Evolutionary conservation across 2,888 invertebrate genomes (phyloP).

Genomic region (Myopa testacea): DNA sequence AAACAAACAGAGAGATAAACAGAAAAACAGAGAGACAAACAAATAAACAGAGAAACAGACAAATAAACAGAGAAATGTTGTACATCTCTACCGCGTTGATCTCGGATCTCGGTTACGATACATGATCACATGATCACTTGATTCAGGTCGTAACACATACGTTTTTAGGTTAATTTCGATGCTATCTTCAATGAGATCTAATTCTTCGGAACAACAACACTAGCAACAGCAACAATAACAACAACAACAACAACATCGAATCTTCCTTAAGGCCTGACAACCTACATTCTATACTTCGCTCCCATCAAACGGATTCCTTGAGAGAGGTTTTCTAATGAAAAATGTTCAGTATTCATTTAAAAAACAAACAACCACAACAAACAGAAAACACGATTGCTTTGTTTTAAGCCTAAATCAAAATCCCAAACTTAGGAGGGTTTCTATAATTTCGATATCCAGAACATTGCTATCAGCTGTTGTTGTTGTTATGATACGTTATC

Average conservation of each 20-base stretch:
- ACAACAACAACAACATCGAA: background rate
- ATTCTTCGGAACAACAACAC: background rate
- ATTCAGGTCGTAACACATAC: slow-evolving; percentile 39
- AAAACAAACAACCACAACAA: background rate
- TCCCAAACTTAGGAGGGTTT: background rate
- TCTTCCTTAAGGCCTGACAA: slow-evolving; percentile 17
- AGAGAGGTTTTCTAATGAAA: slow-evolving; percentile 40
- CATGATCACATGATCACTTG: slow-evolving; percentile 34
- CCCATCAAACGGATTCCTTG: background rate
- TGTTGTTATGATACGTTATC: slow-evolving; percentile 36
- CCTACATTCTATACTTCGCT: slow-evolving; percentile 8
- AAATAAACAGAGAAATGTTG: background rate
- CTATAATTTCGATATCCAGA: no score
- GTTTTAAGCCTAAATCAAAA: slow-evolving; percentile 36
- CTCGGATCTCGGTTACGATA: background rate
- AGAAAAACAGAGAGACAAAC: background rate
- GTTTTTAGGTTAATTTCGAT: slow-evolving; percentile 40
- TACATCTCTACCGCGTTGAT: background rate
- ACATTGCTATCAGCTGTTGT: slow-evolving; percentile 5
- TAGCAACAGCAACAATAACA: background rate
- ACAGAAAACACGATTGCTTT: background rate
- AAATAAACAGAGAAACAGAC: background rate
- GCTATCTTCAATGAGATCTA: slow-evolving; percentile 37
- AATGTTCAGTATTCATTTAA: slow-evolving; percentile 34
- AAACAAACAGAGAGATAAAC: background rate